Evolutionary conservation across 2,797 vertebrate species (phyloP).

Genomic region (Hoplostethus atlanticus): DNA sequence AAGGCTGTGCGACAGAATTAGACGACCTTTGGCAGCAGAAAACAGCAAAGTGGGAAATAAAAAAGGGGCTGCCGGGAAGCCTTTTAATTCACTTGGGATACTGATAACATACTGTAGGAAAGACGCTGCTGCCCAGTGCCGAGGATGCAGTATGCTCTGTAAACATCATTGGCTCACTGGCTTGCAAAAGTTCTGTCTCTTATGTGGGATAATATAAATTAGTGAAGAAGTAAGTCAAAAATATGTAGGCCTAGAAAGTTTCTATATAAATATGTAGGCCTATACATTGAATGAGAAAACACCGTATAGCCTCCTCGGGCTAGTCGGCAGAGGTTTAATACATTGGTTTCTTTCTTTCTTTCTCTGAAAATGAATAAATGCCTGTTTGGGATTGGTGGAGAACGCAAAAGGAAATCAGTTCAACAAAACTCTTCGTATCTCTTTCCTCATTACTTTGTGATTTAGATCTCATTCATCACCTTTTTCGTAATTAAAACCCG

Average conservation of each 20-base stretch:
- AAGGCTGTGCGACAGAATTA: conserved; percentile 31
- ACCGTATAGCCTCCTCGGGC: too few relatives aligned
- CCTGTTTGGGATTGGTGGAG: not conserved
- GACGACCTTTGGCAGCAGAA: conserved; percentile 51
- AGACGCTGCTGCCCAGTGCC: not conserved
- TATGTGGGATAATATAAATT: not conserved
- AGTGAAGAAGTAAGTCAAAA: too few relatives aligned
- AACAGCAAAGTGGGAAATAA: conserved; percentile 13
- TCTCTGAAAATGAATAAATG: too few relatives aligned
- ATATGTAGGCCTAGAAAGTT: too few relatives aligned
- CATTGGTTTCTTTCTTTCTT: too few relatives aligned
- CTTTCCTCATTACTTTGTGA: not conserved
- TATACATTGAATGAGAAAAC: too few relatives aligned
- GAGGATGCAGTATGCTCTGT: not conserved
- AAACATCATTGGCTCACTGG: not conserved
- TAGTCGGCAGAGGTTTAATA: too few relatives aligned
- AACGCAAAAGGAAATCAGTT: not conserved
- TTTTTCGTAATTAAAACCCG: not conserved
- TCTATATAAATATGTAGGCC: too few relatives aligned
- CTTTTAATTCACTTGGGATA: not conserved
- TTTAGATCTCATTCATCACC: not conserved
- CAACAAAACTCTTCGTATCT: not conserved
- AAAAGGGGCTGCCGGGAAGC: conserved; percentile 2
- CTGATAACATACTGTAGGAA: not conserved
- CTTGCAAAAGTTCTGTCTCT: not conserved